Conservation (phyloP, 2,113 vertebrate genomes). For the Trachemys scripta region DNA sequence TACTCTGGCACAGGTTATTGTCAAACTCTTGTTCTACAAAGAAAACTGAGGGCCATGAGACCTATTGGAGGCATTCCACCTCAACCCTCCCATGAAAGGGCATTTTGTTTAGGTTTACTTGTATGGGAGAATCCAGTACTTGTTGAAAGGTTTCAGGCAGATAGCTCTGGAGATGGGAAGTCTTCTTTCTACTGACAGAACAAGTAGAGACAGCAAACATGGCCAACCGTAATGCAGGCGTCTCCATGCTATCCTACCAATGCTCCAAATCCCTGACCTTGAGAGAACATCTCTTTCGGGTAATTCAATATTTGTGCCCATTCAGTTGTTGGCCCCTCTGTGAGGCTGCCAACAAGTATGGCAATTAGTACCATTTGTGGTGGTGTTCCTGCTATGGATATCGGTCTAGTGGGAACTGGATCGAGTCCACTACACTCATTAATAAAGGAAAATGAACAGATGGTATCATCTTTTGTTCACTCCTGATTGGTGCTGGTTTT, state of each 20-base stretch:
- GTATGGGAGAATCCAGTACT: not conserved
- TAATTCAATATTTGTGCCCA: not conserved
- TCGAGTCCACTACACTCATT: not conserved
- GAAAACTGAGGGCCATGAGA: not conserved
- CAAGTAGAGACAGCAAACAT: not conserved
- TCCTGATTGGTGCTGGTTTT: not conserved
- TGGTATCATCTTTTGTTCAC: not conserved
- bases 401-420: not conserved
- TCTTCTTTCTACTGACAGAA: not conserved
- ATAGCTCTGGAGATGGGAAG: not conserved
- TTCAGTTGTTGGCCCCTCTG: not conserved
- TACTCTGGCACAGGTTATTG: not conserved
- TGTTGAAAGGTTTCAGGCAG: not conserved
- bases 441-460: constrained; percentile 23
- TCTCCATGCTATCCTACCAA: not conserved
- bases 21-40: not conserved
- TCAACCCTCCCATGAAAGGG: not conserved
- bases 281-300: not conserved
- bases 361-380: not conserved
- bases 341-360: not conserved
- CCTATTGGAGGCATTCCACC: not conserved
- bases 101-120: not conserved
- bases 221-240: not conserved
- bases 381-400: not conserved
- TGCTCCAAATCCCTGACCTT: not conserved